Conservation (phyloP, 2,113 vertebrate genomes). For the Sceloporus tristichus region DNA sequence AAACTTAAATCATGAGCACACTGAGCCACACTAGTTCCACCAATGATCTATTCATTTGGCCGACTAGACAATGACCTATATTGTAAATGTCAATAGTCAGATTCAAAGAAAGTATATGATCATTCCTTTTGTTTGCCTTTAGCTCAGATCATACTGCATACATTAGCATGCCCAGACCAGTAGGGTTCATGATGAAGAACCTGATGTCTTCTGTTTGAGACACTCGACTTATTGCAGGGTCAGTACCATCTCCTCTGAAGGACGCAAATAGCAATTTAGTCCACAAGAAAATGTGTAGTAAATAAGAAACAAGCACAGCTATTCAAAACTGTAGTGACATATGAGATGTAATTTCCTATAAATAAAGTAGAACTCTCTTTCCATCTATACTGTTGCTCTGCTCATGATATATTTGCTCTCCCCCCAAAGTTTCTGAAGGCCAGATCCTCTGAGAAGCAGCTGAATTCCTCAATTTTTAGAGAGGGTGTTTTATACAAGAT, state of each 20-base stretch:
- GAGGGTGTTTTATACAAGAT: neutral
- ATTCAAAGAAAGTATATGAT: neutral
- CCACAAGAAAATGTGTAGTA: neutral
- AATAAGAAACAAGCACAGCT: neutral
- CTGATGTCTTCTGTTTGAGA: neutral
- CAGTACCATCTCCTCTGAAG: neutral
- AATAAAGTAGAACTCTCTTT: neutral
- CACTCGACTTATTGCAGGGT: neutral
- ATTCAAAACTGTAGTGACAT: neutral
- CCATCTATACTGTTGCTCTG: no score
- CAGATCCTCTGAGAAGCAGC: neutral
- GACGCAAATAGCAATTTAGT: neutral
- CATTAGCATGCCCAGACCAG: neutral
- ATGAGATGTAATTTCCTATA: neutral
- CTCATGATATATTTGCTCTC: no score
- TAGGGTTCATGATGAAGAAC: neutral
- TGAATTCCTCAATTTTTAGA: neutral
- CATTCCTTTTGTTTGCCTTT: neutral
- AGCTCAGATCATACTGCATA: no score
- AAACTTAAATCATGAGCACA: neutral
- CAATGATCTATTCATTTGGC: neutral
- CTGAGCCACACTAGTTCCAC: neutral
- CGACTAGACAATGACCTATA: constrained; percentile 9
- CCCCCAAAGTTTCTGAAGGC: neutral
- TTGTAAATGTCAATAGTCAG: neutral